phyloP scores from a whole-genome alignment of 2,888 invertebrate genomes.

The Parochlus steinenii region DNA sequence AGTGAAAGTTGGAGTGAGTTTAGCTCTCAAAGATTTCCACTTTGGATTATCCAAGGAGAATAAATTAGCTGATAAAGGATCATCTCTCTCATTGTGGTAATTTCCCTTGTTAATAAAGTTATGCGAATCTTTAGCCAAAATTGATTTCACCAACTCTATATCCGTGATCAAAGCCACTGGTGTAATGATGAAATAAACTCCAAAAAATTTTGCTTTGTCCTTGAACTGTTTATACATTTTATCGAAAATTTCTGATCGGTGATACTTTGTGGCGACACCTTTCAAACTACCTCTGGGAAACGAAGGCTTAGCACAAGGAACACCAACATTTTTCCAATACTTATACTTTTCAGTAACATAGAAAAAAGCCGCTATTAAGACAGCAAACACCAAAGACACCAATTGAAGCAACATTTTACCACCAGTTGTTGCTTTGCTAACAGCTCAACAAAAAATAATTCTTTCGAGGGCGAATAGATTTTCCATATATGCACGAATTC shows the following conservation, averaged over 20 bases:
- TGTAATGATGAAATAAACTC: conserved; percentile 22
- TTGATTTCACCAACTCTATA: conserved; percentile 22
- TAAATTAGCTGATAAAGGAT: conserved; percentile 5
- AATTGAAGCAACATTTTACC: no score
- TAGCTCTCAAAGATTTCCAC: conserved; percentile 37
- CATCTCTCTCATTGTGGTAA: not conserved
- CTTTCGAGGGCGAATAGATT: no score
- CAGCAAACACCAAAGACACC: no score
- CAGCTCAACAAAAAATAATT: no score
- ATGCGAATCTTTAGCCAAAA: conserved; percentile 18
- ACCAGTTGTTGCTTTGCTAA: no score
- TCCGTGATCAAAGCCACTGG: conserved; percentile 23
- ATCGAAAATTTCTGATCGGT: conserved; percentile 1
- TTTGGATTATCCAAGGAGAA: conserved; percentile 31
- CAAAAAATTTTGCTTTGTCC: conserved; percentile 21
- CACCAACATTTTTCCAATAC: conserved; percentile 14
- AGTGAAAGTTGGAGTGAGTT: conserved; percentile 42
- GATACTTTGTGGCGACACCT: conserved; percentile 1
- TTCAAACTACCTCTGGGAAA: conserved; percentile 15
- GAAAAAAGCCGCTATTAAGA: no score
- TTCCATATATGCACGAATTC: no score
- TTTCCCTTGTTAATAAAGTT: no score
- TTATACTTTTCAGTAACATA: no score
- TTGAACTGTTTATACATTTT: conserved; percentile 20
- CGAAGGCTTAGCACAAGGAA: conserved; percentile 13